These are phyloP conservation scores for Coregonus sp. DNA, from an alignment of 2,797 vertebrate species.

Conservation along the genomic window DNA sequence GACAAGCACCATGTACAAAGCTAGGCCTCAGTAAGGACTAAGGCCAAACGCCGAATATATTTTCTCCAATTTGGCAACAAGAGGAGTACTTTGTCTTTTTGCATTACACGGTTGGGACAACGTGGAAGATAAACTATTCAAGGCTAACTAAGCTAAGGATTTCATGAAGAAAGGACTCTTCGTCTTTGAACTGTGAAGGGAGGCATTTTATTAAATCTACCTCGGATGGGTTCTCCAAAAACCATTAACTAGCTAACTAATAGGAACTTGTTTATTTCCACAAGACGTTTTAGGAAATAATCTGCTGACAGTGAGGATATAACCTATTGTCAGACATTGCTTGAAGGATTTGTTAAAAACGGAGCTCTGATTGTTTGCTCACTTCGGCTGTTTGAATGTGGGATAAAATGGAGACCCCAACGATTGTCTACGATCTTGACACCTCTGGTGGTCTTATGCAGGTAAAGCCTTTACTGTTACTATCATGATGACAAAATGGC, in stretches of 20 bases:
- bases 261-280: too few species aligned
- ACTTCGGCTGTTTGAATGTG: slow-evolving; percentile 76
- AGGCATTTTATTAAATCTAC: slow-evolving; percentile 5
- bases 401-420: slow-evolving; percentile 90
- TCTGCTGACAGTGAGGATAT: background rate
- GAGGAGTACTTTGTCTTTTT: slow-evolving; percentile 2
- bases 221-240: background rate
- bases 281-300: background rate
- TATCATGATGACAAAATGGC: background rate
- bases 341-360: slow-evolving; percentile 13
- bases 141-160: slow-evolving; percentile 4
- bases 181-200: slow-evolving; percentile 18
- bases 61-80: slow-evolving; percentile 2
- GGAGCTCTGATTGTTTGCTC: slow-evolving; percentile 21
- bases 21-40: slow-evolving; percentile 60
- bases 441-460: slow-evolving; percentile 88
- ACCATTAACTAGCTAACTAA: background rate
- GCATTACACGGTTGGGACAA: slow-evolving; percentile 1
- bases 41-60: slow-evolving; percentile 6
- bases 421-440: slow-evolving; percentile 89
- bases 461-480: slow-evolving; percentile 57
- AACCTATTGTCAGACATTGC: background rate
- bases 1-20: slow-evolving; percentile 48
- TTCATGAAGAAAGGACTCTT: slow-evolving; percentile 16
- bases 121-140: background rate